A percentile compares a stretch with the other conserved stretches of the same genome.
These are phyloP conservation scores for Amiota minor DNA, from an alignment of 2,888 invertebrate genomes.

Conservation along the genomic window DNA sequence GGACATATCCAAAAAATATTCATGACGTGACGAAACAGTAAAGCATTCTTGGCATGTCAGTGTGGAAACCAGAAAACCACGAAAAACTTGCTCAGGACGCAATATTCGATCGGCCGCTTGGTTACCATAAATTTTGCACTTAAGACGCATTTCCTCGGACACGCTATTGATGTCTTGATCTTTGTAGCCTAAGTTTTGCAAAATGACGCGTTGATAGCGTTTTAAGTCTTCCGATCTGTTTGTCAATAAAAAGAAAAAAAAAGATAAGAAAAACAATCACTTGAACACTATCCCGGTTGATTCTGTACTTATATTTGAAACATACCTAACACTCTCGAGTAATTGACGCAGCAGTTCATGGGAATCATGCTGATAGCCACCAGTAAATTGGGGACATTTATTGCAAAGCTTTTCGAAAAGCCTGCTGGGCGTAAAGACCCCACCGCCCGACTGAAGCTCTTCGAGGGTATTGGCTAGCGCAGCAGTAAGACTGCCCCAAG, in stretches of 20 bases:
- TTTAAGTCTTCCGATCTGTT: conserved; percentile 81
- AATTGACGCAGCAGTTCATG: conserved; percentile 94
- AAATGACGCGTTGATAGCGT: conserved; percentile 87
- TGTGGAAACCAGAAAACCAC: conserved; percentile 92
- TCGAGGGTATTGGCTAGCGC: conserved; percentile 81
- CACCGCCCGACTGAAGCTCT: conserved; percentile 78
- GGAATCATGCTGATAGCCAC: conserved; percentile 96
- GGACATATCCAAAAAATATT: conserved; percentile 95
- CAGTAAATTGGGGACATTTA: conserved; percentile 89
- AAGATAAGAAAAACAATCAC: too few species aligned
- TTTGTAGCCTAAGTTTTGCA: conserved; percentile 83
- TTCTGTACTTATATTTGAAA: not conserved
- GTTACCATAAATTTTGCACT: conserved; percentile 87
- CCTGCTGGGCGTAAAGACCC: conserved; percentile 79
- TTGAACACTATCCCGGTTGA: not conserved
- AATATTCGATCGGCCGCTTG: conserved; percentile 85
- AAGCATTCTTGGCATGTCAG: conserved; percentile 91
- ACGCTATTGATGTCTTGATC: conserved; percentile 85
- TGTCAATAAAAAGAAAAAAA: not conserved
- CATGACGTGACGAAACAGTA: conserved; percentile 88
- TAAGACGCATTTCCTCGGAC: conserved; percentile 82
- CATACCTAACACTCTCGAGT: conserved; percentile 86
- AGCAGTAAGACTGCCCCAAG: conserved; percentile 81
- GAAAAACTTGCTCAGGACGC: conserved; percentile 92
- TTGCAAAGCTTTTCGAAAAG: conserved; percentile 79